Base-by-base conservation (phyloP, 2,113 vertebrate genomes). In the Limnothrissa miodon region DNA sequence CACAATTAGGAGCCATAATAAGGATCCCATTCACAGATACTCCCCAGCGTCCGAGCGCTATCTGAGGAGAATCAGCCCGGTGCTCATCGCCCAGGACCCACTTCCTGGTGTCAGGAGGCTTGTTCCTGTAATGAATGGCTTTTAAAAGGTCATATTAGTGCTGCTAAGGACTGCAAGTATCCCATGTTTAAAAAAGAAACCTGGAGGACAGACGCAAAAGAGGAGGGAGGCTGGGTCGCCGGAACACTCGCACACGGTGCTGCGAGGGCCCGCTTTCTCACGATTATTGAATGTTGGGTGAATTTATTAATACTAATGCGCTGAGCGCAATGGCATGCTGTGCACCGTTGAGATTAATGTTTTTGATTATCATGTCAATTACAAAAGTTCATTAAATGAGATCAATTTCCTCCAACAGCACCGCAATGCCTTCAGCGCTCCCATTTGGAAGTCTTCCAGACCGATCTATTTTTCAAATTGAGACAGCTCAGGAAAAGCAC, bases 91-190 rank as follows among this genome's bases (percentile, higher is more conserved):
- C 13, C 3, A 74, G 33, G 83, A 81, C 84, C 62, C 80, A 80
- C 84, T 79, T 79, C 74, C 80, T 81, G 79, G 79, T 39, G 80
- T 62, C 79, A 79, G 82, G 87, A 86, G 84, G 78, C 66, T 62
- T 5, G 48, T 80, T 85, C 81, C 85, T 85, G 42, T 45, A 78
- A 84, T 13, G 84, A 80, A 82, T 78, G 82, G 84, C 53, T 87
- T 85, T 87, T 44, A 83, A 87, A 84, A 87, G 84, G 84, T 84
- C 84, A 87, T 56, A 46, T 80, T 80, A 44, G 81, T 42, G 82
- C 80, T 56, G 85, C 85, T 85, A 80, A 48, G 79, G 78, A 82
- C 59, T 33, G 21, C 25, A 53, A 66, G 59, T 66, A 74, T 74
- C 66, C 33, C 66, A 74, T 17, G 66, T 36, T 36, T 11, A 39